Percentiles rank a stretch among this genome's conserved stretches.
These are phyloP conservation scores for Empidonax traillii DNA, from an alignment of 2,113 vertebrate genomes.

Conservation along the genomic window DNA sequence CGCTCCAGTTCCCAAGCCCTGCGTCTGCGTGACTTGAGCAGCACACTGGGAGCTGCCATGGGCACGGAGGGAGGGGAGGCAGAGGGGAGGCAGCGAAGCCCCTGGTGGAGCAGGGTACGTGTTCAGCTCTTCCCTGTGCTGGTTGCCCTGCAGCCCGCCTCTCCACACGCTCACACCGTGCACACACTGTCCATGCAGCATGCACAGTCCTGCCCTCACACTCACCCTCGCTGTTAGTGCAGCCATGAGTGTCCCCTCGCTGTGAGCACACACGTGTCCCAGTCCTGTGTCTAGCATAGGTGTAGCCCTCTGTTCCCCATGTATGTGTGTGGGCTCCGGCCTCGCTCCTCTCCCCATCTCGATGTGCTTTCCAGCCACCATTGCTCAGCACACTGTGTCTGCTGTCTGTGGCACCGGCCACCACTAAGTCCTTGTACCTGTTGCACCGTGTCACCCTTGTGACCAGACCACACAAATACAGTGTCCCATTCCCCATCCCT, in stretches of 20 bases:
- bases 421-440: background rate
- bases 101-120: background rate
- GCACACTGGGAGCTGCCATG: background rate
- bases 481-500: background rate
- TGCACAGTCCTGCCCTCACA: background rate
- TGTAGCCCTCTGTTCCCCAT: background rate
- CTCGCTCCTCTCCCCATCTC: constrained; percentile 22
- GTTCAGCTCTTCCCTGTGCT: background rate
- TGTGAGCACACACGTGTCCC: background rate
- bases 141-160: background rate
- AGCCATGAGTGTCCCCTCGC: background rate
- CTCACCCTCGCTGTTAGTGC: background rate
- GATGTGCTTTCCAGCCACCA: constrained; percentile 56
- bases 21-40: background rate
- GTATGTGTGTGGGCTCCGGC: background rate
- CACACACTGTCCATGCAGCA: background rate
- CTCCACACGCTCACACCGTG: background rate
- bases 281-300: background rate
- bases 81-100: background rate
- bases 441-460: background rate
- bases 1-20: background rate
- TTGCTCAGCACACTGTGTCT: constrained; percentile 34
- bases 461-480: background rate
- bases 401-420: constrained; percentile 33
- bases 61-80: background rate